Conservation (phyloP, 2,113 vertebrate species). For the Protomyctophum bolini region DNA sequence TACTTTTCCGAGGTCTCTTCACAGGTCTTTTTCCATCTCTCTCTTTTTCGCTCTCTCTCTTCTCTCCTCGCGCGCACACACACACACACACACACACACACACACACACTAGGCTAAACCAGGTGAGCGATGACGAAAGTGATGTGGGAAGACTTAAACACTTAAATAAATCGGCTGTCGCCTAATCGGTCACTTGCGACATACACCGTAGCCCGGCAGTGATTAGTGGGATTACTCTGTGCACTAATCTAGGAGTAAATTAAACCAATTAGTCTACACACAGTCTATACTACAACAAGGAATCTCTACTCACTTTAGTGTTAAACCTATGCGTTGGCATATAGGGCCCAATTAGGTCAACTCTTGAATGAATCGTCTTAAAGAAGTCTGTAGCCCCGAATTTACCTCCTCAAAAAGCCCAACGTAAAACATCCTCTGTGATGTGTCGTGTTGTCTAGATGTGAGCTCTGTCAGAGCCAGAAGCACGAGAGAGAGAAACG, state of each 20-base stretch:
- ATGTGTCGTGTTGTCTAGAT: conserved; percentile 30
- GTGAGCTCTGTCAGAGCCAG: conserved; percentile 21
- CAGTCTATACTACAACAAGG: background rate
- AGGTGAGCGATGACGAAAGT: conserved; percentile 15
- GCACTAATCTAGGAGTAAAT: background rate
- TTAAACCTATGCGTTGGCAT: background rate
- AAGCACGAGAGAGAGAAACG: conserved; percentile 17
- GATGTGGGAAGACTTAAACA: background rate
- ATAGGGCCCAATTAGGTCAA: background rate
- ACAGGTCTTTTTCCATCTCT: too few species aligned
- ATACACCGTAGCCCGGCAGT: background rate
- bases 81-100: conserved; percentile 6
- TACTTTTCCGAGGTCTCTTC: too few species aligned
- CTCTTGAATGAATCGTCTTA: background rate
- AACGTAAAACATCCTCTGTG: conserved; percentile 3
- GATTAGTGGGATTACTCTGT: background rate
- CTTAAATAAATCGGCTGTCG: background rate
- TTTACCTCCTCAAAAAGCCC: conserved; percentile 10
- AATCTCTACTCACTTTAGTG: background rate
- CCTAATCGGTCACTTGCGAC: background rate
- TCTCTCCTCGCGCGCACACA: conserved; percentile 11
- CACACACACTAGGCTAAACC: conserved; percentile 12
- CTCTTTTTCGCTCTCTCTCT: too few species aligned
- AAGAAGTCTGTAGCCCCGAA: background rate
- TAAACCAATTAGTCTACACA: background rate